These are phyloP conservation scores for Pavo muticus DNA, from an alignment of 2,113 vertebrate species.

Conservation along the genomic window DNA sequence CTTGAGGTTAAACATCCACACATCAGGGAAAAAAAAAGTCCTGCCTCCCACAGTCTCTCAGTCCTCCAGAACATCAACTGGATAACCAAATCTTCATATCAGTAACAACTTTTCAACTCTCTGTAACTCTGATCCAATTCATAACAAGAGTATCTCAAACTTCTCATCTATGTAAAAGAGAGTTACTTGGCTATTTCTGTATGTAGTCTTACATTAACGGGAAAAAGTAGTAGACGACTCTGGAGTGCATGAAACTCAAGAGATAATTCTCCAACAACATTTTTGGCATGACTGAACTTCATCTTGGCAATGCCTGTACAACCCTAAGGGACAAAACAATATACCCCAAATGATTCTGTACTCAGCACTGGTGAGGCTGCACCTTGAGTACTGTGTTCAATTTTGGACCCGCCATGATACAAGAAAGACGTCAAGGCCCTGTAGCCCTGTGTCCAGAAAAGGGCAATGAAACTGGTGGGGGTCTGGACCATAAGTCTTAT, in stretches of 20 bases:
- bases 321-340: not conserved
- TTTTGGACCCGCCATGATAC: no score
- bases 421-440: no score
- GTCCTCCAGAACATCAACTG: not conserved
- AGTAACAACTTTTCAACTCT: not conserved
- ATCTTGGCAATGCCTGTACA: not conserved
- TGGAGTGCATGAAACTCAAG: conserved; percentile 15
- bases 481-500: no score
- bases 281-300: conserved; percentile 7
- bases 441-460: no score
- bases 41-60: not conserved
- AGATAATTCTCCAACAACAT: not conserved
- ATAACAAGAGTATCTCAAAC: not conserved
- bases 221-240: not conserved
- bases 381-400: no score
- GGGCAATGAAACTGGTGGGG: no score
- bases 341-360: not conserved
- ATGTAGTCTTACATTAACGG: not conserved
- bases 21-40: not conserved
- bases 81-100: not conserved
- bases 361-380: no score
- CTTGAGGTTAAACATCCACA: not conserved
- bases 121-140: not conserved
- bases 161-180: not conserved
- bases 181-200: not conserved